These are phyloP conservation scores for Cryptus viduatorius DNA, from an alignment of 2,888 invertebrate genomes.

Conservation along the genomic window DNA sequence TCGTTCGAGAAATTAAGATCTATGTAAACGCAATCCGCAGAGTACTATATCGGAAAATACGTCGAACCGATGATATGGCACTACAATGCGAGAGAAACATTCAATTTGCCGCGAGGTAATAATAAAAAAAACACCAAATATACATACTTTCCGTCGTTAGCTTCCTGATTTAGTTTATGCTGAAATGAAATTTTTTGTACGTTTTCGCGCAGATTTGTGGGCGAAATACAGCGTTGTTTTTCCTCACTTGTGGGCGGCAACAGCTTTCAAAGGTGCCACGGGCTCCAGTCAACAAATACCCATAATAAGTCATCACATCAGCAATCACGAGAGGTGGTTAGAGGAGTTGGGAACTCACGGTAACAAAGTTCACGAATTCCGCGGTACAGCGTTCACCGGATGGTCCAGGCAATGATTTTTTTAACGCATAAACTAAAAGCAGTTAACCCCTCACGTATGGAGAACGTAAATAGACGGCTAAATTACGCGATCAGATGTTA, in stretches of 20 bases:
- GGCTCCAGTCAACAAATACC: conserved; percentile 91
- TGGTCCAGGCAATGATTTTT: conserved; percentile 88
- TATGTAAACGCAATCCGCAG: conserved; percentile 83
- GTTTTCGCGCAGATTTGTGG: conserved; percentile 85
- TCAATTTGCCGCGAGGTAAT: conserved; percentile 84
- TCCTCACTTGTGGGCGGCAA: conserved; percentile 91
- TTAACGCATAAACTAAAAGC: not conserved
- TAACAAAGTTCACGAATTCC: conserved; percentile 86
- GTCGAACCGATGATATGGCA: conserved; percentile 91
- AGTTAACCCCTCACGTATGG: too few relatives aligned
- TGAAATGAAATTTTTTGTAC: conserved; percentile 8
- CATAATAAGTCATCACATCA: conserved; percentile 89
- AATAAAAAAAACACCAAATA: not conserved
- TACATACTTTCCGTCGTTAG: not conserved
- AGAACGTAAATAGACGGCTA: too few relatives aligned
- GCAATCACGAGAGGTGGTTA: conserved; percentile 92
- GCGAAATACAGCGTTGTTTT: conserved; percentile 89
- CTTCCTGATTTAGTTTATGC: not conserved
- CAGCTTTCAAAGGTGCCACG: conserved; percentile 95
- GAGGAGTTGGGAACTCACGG: conserved; percentile 86
- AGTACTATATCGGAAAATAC: conserved; percentile 87
- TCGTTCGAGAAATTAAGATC: conserved; percentile 47
- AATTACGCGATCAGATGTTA: too few relatives aligned
- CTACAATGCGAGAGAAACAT: conserved; percentile 87
- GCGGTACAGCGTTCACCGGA: conserved; percentile 90